Percentiles rank a stretch among this genome's conserved stretches.
These are phyloP conservation scores for Entelurus aequoreus DNA, from an alignment of 2,113 vertebrate genomes.

Conservation along the genomic window DNA sequence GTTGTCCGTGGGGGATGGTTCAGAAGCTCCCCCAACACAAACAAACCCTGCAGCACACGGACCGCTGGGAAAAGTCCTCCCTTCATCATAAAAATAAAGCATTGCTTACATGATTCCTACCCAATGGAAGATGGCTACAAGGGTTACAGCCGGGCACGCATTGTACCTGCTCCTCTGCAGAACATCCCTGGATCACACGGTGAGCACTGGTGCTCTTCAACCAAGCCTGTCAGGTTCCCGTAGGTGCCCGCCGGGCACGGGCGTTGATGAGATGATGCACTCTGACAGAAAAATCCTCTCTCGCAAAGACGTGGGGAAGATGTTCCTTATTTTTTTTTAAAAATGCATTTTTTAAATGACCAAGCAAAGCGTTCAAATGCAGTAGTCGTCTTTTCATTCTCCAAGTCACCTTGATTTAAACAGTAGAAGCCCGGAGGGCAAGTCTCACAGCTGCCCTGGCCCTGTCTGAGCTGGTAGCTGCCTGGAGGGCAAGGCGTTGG, in stretches of 20 bases:
- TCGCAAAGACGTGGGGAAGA: conserved; percentile 57
- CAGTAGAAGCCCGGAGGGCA: conserved; percentile 83
- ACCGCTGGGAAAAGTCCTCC: conserved; percentile 72
- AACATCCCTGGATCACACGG: conserved; percentile 70
- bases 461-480: conserved; percentile 72
- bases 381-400: no score
- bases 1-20: conserved; percentile 73
- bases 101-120: not conserved
- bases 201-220: conserved; percentile 56
- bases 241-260: conserved; percentile 72
- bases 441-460: conserved; percentile 72
- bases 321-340: conserved; percentile 58
- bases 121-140: not conserved
- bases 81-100: conserved; percentile 32
- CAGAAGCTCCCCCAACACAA: conserved; percentile 79
- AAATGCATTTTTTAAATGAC: conserved; percentile 9
- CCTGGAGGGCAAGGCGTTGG: conserved; percentile 71
- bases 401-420: conserved; percentile 64
- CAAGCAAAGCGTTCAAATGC: not conserved
- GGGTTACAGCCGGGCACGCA: not conserved
- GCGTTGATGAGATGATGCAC: conserved; percentile 50
- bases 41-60: conserved; percentile 80
- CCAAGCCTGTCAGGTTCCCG: conserved; percentile 64
- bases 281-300: conserved; percentile 72
- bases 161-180: conserved; percentile 68